These are phyloP conservation scores for Liolophura sinensis DNA, from an alignment of 1,140 invertebrate genomes.

Conservation along the genomic window DNA sequence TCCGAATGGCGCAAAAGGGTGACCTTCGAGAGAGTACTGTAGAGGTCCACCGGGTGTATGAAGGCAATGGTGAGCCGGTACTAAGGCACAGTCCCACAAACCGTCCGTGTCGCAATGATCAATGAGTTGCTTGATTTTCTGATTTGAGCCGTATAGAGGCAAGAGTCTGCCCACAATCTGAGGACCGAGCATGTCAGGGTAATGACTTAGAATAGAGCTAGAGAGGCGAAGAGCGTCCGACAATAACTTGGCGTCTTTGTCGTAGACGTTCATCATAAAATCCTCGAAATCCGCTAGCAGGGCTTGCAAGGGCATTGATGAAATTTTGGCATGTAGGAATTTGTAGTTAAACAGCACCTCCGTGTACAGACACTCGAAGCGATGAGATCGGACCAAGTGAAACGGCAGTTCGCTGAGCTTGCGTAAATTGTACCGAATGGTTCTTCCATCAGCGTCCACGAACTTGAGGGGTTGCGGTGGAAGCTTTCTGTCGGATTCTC, in stretches of 20 bases:
- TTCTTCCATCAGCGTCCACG: conserved; percentile 79
- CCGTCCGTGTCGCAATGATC: conserved; percentile 84
- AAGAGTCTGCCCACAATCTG: conserved; percentile 91
- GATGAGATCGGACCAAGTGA: conserved; percentile 85
- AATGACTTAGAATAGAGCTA: conserved; percentile 70
- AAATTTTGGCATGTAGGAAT: conserved; percentile 95
- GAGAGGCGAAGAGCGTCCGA: conserved; percentile 90
- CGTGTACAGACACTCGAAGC: conserved; percentile 91
- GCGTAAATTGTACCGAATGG: conserved; percentile 62
- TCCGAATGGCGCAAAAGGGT: conserved; percentile 96
- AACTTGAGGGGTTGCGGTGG: conserved; percentile 94
- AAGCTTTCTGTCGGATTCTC: conserved; percentile 93
- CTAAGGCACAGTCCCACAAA: conserved; percentile 82
- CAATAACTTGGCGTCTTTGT: conserved; percentile 87
- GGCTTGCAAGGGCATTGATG: conserved; percentile 88
- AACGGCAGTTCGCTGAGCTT: conserved; percentile 82
- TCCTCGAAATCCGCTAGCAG: conserved; percentile 96
- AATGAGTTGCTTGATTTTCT: conserved; percentile 81
- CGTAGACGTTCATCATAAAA: conserved; percentile 75
- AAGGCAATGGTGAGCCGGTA: conserved; percentile 92
- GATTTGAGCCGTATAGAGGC: conserved; percentile 63
- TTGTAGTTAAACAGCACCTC: conserved; percentile 97
- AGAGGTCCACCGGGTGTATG: conserved; percentile 97
- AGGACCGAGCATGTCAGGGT: conserved; percentile 94
- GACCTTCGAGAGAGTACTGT: conserved; percentile 96